These are phyloP conservation scores for Zaprionus kolodkinae DNA, from an alignment of 1,140 invertebrate species.

Conservation along the genomic window DNA sequence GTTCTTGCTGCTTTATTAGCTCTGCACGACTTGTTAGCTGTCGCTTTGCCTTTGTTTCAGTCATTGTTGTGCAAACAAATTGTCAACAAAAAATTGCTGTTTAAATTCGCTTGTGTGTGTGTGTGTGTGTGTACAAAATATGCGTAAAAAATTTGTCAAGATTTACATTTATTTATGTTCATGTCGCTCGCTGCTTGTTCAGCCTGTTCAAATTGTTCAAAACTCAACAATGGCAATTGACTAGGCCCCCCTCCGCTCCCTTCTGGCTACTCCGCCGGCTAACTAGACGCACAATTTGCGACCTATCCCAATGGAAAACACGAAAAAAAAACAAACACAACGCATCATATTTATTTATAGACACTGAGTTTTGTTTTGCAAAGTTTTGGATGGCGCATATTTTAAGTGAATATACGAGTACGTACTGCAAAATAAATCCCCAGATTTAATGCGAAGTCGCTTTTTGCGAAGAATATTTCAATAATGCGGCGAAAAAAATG, in stretches of 20 bases:
- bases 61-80: conserved; percentile 60
- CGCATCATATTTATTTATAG: conserved; percentile 4
- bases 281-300: conserved; percentile 1
- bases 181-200: conserved; percentile 25
- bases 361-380: conserved; percentile 3
- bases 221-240: conserved; percentile 35
- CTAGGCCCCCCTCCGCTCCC: neutral
- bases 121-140: neutral
- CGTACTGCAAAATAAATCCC: neutral
- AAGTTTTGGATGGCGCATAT: conserved; percentile 2
- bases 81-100: conserved; percentile 19
- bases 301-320: neutral
- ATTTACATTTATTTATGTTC: conserved; percentile 43
- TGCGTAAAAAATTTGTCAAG: conserved; percentile 45
- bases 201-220: conserved; percentile 16
- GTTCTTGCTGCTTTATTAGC: conserved; percentile 59
- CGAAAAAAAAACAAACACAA: neutral
- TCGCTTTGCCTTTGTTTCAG: conserved; percentile 30
- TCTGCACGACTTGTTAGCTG: conserved; percentile 69
- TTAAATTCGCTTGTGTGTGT: conserved; percentile 25
- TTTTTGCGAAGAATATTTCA: neutral
- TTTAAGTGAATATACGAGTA: neutral
- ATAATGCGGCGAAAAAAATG: neutral
- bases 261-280: neutral
- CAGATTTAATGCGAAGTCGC: neutral